Base-by-base conservation (phyloP, 2,797 vertebrate genomes). In the Pangasius sanitwongsei region DNA sequence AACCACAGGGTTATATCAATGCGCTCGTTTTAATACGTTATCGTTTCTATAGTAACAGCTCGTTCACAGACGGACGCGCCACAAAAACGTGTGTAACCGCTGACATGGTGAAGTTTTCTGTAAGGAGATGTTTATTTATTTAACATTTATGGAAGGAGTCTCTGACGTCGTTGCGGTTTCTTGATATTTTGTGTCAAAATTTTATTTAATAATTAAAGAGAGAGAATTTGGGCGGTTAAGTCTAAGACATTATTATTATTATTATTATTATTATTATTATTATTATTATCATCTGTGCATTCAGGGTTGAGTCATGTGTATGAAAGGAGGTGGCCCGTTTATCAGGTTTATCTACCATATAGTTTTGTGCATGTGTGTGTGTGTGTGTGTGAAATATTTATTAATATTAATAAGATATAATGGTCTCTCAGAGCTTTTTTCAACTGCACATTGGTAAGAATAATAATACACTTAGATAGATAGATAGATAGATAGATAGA, bases 261-360 rank as follows among this genome's bases (percentile, higher is more conserved):
- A 65, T 65, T 65, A 65, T 65, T 65, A 65, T 67, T 31, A 34
- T 37, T 70, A 70, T 70, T 70, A 18, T 34, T 34, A 31, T 34
- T 69, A 2, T 15, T 34, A 16, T 34, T 34, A 37, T 37, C 11
- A 41, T 20, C 8, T 41, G 18, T 72, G 37, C 37, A 41, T 3
- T 41, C 41, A 28, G 18, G 20, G 34, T 72, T 70, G 31, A 70
- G 67, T 69, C 65, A 69, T 15, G 15, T 69, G n/a, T 31, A 7
- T 70, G 67, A 34, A 70, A 8, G 31, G 67, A 18, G 67, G 67
- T 41, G 70, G 34, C 70, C 70, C 23, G 70, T 72, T 72, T 20
- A 72, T 72, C 69, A 72, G 69, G 69, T 72, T 72, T 72, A 69
- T 69, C 65, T 34, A 69, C 65, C 5, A 69, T 69, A 69, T 69